Percentiles rank a stretch among this genome's conserved stretches.
phyloP scores from a whole-genome alignment of 2,113 vertebrate genomes.

The Amblyopsis rosae region DNA sequence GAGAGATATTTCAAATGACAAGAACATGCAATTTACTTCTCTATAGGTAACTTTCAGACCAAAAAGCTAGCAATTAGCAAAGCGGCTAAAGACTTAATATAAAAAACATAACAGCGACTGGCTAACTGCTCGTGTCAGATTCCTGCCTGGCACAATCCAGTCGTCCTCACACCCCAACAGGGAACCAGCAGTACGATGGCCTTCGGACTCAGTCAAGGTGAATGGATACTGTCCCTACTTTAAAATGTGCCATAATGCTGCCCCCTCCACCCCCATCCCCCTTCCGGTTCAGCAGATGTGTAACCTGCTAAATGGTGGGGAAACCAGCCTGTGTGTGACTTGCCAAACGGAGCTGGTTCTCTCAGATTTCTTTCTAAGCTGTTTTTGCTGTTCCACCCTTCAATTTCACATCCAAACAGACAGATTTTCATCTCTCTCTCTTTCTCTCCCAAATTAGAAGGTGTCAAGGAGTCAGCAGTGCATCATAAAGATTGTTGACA shows the following conservation, averaged over 20 bases:
- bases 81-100: too few relatives aligned
- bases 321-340: conserved; percentile 60
- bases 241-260: conserved; percentile 26
- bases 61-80: too few relatives aligned
- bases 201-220: conserved; percentile 34
- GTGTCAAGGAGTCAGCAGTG: conserved; percentile 20
- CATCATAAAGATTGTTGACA: too few relatives aligned
- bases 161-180: neutral
- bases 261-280: conserved; percentile 26
- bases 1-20: neutral
- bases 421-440: conserved; percentile 32
- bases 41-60: too few relatives aligned
- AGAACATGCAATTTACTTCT: too few relatives aligned
- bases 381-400: conserved; percentile 19
- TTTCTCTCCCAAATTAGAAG: too few relatives aligned
- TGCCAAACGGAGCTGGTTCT: conserved; percentile 58
- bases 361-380: neutral
- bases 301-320: conserved; percentile 69
- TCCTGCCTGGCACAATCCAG: neutral
- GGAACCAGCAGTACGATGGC: neutral
- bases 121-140: neutral
- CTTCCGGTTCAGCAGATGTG: conserved; percentile 63
- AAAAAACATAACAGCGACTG: neutral
- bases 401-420: conserved; percentile 25
- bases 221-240: conserved; percentile 30